These are phyloP conservation scores for Oncorhynchus mykiss DNA, from an alignment of 2,113 vertebrate genomes.

Conservation along the genomic window DNA sequence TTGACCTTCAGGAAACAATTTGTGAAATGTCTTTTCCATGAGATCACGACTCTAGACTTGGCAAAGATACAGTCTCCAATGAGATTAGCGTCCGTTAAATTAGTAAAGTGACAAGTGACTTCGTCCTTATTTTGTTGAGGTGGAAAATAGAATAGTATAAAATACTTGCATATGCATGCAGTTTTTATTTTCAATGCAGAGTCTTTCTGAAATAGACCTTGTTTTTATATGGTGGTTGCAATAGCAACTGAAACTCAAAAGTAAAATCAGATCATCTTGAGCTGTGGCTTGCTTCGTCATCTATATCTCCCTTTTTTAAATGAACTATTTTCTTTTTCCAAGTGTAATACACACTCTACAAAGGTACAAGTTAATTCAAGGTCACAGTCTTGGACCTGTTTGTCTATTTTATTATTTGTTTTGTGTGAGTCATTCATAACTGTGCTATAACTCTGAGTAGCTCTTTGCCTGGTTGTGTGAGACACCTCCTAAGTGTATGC, in stretches of 20 bases:
- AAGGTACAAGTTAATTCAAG: background rate
- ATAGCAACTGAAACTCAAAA: conserved; percentile 47
- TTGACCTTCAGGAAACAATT: conserved; percentile 60
- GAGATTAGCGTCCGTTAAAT: conserved; percentile 7
- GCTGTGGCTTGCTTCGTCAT: background rate
- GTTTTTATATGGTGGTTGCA: conserved; percentile 50
- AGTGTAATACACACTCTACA: background rate
- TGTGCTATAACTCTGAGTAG: background rate
- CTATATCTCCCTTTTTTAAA: too few relatives aligned
- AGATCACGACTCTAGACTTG: conserved; percentile 17
- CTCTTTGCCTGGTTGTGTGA: background rate
- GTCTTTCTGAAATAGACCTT: conserved; percentile 36
- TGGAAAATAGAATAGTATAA: conserved; percentile 15
- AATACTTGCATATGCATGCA: conserved; percentile 16
- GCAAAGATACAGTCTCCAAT: conserved; percentile 10
- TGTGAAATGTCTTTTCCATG: conserved; percentile 18
- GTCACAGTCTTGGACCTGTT: too few relatives aligned
- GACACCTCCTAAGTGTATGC: background rate
- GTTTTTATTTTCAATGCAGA: conserved; percentile 39
- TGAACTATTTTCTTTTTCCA: background rate
- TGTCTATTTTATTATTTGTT: background rate
- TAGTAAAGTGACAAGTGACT: conserved; percentile 3
- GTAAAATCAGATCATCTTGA: conserved; percentile 37
- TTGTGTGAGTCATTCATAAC: background rate
- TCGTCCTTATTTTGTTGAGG: conserved; percentile 3